Conservation (phyloP, 2,888 invertebrate genomes). For the Drosophila lutescens region DNA sequence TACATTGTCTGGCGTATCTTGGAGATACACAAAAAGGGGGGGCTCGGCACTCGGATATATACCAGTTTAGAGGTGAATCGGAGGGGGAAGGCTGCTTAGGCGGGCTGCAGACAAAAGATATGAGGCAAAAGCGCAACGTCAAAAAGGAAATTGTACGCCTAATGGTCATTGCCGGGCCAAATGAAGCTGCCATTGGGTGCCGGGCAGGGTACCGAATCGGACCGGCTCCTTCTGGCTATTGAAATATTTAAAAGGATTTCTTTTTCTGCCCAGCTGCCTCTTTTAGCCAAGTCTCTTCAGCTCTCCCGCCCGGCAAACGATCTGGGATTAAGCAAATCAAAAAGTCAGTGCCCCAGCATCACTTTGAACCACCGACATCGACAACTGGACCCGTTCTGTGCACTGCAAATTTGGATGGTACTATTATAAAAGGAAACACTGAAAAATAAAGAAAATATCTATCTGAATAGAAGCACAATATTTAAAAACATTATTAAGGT, state of each 20-base stretch:
- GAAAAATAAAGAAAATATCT: too few relatives aligned
- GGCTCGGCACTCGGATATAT: neutral
- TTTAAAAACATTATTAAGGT: too few relatives aligned
- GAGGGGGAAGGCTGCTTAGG: constrained; percentile 21
- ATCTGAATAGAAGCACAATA: too few relatives aligned
- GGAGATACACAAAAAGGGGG: constrained; percentile 8
- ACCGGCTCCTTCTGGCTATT: constrained; percentile 39
- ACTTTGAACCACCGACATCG: constrained; percentile 19
- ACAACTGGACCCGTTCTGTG: constrained; percentile 9
- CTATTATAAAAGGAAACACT: too few relatives aligned
- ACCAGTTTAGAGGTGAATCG: neutral
- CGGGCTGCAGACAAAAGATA: constrained; percentile 52
- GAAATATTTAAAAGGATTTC: constrained; percentile 67
- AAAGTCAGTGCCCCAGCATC: constrained; percentile 51
- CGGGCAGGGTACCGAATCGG: neutral
- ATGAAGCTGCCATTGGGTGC: constrained; percentile 43
- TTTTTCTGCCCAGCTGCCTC: constrained; percentile 38
- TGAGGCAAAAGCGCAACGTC: constrained; percentile 64
- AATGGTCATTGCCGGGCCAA: constrained; percentile 59
- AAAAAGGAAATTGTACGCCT: constrained; percentile 54
- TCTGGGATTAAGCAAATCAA: constrained; percentile 65
- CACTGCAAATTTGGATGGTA: neutral
- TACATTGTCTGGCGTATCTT: constrained; percentile 61
- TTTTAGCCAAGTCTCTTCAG: neutral
- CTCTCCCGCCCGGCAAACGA: constrained; percentile 15